phyloP scores from a whole-genome alignment of 2,113 vertebrate genomes.

The Pantherophis guttatus region DNA sequence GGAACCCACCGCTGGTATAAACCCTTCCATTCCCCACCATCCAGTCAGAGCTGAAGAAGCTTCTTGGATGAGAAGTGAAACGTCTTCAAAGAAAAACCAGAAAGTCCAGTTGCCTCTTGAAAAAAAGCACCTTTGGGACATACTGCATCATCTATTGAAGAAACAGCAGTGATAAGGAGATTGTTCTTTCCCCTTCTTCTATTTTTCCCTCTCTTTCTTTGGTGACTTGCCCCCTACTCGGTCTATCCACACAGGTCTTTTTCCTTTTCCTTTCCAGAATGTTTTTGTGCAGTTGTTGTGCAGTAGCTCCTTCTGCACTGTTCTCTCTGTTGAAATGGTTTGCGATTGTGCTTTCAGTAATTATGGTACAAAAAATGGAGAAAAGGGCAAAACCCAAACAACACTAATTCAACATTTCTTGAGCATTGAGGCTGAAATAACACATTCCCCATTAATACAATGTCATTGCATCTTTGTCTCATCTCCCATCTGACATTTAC shows the following conservation, averaged over 20 bases:
- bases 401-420: not conserved
- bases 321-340: not conserved
- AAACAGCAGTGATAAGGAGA: not conserved
- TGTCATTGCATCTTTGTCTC: not conserved
- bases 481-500: not conserved
- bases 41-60: no score
- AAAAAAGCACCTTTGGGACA: no score
- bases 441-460: not conserved
- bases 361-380: not conserved
- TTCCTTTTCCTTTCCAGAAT: not conserved
- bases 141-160: not conserved
- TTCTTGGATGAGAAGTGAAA: no score
- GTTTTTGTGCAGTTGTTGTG: not conserved
- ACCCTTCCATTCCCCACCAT: no score
- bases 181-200: not conserved
- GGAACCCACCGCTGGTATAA: no score
- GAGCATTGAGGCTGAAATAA: not conserved
- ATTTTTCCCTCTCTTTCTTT: not conserved
- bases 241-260: not conserved
- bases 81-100: no score
- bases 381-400: not conserved
- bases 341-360: not conserved
- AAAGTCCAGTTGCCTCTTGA: no score
- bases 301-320: not conserved
- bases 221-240: not conserved